A percentile compares a stretch with the other conserved stretches of the same genome.
Evolutionary conservation across 2,888 invertebrate species (phyloP).

Genomic region (Nemoura dubitans): DNA sequence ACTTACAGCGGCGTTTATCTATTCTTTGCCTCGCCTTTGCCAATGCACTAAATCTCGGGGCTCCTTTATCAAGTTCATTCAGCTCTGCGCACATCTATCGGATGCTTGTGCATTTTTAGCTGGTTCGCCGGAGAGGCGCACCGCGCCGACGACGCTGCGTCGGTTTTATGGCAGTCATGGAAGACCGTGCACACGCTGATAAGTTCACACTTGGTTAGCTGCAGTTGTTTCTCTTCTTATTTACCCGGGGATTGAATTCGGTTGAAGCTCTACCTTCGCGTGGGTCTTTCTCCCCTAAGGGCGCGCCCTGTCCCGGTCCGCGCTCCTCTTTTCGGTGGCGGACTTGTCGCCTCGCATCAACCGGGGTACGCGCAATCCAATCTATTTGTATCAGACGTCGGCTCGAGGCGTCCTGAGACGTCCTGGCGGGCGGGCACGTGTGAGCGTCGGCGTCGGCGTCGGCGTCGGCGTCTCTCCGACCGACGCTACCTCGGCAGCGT

Average conservation of each 20-base stretch:
- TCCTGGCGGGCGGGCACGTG: background rate
- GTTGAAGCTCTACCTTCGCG: background rate
- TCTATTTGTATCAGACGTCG: conserved; percentile 3
- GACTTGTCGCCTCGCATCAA: background rate
- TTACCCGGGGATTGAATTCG: background rate
- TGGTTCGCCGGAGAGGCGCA: background rate
- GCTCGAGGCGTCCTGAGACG: background rate
- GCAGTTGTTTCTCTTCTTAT: conserved; percentile 2
- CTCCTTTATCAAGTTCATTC: conserved; percentile 27
- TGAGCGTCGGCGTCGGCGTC: background rate
- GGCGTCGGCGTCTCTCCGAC: background rate
- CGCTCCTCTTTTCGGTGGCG: too few species aligned
- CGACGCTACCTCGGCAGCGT: background rate
- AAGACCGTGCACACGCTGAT: background rate
- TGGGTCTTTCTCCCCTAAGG: background rate
- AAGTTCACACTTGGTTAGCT: conserved; percentile 12
- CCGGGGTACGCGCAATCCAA: background rate
- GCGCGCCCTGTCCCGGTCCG: background rate
- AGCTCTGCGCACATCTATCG: conserved; percentile 14
- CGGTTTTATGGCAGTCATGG: background rate
- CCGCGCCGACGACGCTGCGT: background rate
- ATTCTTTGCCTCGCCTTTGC: background rate
- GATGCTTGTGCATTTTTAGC: conserved; percentile 14
- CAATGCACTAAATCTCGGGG: background rate
- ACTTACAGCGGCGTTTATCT: background rate